Evolutionary conservation across 2,888 invertebrate genomes (phyloP).

Genomic region (Meandrusa payeni): DNA sequence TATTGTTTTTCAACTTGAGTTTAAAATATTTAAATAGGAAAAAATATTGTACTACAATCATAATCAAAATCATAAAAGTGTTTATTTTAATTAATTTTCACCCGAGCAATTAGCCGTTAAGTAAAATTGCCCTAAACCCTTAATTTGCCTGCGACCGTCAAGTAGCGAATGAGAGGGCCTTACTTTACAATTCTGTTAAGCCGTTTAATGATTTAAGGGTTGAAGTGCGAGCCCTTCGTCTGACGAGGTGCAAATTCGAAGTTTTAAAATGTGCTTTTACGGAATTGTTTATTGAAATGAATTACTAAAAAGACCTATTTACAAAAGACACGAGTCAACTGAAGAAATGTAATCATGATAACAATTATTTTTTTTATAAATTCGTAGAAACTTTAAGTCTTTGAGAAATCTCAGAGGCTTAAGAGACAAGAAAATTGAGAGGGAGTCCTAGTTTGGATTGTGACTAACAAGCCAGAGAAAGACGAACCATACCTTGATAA

Average conservation of each 20-base stretch:
- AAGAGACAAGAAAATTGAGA: no score
- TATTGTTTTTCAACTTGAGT: no score
- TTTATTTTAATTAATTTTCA: conserved; percentile 14
- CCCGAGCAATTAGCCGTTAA: conserved; percentile 17
- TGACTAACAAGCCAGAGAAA: no score
- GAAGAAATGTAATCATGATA: no score
- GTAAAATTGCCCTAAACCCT: conserved; percentile 22
- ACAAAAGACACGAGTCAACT: no score
- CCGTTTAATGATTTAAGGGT: conserved; percentile 18
- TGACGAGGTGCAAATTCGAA: conserved; percentile 16
- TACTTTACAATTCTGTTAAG: conserved; percentile 22
- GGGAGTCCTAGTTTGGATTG: no score
- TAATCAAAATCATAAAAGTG: conserved; percentile 7
- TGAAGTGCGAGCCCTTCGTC: conserved; percentile 15
- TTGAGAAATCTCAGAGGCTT: no score
- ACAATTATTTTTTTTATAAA: no score
- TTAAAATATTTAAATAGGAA: no score
- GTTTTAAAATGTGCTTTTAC: neutral
- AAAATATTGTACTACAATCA: conserved; percentile 2
- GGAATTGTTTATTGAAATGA: neutral
- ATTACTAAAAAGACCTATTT: neutral
- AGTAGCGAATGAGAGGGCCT: conserved; percentile 21
- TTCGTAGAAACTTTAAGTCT: no score
- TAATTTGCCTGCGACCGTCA: conserved; percentile 19
- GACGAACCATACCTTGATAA: no score